Base-by-base conservation (phyloP, 2,888 invertebrate genomes). In the Thalpophila matura region DNA sequence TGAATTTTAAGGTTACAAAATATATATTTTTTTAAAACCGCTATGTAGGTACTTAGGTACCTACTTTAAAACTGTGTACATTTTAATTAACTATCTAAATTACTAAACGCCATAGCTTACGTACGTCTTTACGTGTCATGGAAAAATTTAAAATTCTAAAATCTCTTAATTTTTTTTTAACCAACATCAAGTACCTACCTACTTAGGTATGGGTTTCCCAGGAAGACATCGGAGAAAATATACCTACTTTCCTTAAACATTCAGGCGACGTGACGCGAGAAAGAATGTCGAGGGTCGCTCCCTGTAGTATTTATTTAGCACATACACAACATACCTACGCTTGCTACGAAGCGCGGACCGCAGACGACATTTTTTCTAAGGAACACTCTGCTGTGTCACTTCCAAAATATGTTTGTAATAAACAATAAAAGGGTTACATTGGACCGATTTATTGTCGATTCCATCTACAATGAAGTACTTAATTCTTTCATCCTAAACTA, bases 221-320 rank as follows among this genome's bases (percentile, higher is more conserved):
- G 43, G 18, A 53, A 59, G 16, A 51, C 59, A 49, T 51, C 65
- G n/a, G 27, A 38, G 47, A 72, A n/a, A 47, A 72, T 72, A 38
- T 59, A 40, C 38, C 43, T n/a, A n/a, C n/a, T 53, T 45, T 22
- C 16, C 35, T 61, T 47, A 61, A 66, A 73, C 67, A 70, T 61
- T 45, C 50, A 55, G 24, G 18, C 46, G 40, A 37, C 37, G 9
- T 31, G 61, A 56, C 37, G 9, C 35, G 61, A 56, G 56, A 73
- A 73, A 66, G 61, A 72, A 74, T 54, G 47, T 54, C 49, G 74
- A 37, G 53, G 70, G 71, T 57, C 56, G 56, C 51, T 38, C 69
- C 51, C 61, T 55, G 50, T 33, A 27, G 38, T 47, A 43, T 74
- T 71, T 71, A 71, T 63, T 74, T 74, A 29, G 63, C 58, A 57